Conservation (phyloP, 2,888 invertebrate genomes). For the Apantesis nais region DNA sequence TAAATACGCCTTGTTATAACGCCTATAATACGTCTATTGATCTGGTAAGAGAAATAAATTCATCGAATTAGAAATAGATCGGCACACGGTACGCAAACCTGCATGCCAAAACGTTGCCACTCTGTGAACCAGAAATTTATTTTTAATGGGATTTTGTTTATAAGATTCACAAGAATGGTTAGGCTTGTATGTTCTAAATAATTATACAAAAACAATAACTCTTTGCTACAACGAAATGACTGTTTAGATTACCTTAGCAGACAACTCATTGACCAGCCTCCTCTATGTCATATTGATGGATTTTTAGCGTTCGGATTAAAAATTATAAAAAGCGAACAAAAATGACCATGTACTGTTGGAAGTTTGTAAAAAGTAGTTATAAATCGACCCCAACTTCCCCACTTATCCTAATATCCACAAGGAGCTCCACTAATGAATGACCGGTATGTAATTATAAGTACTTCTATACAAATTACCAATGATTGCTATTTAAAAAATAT, state of each 20-base stretch:
- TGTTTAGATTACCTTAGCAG: not conserved
- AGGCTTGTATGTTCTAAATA: not conserved
- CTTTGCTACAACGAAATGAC: no score
- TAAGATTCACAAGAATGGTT: not conserved
- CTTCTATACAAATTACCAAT: not conserved
- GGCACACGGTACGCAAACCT: not conserved
- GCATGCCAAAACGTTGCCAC: constrained; percentile 21
- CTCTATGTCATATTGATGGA: no score
- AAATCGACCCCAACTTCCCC: no score
- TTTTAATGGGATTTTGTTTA: not conserved
- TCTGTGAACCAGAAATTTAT: constrained; percentile 1
- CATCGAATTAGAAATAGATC: constrained; percentile 36
- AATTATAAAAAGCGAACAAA: not conserved
- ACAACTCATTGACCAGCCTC: not conserved
- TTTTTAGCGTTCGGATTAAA: no score
- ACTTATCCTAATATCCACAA: no score
- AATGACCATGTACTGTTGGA: not conserved
- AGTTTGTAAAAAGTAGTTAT: not conserved
- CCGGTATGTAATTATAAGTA: not conserved
- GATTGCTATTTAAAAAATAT: no score
- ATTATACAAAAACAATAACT: no score
- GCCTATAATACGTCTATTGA: constrained; percentile 7
- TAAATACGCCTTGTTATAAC: constrained; percentile 2
- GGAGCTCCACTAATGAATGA: no score
- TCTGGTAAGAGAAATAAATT: constrained; percentile 4